Percentiles rank a stretch among this genome's conserved stretches.
These are phyloP conservation scores for Catharus minimus DNA, from an alignment of 2,113 vertebrate species.

Conservation along the genomic window DNA sequence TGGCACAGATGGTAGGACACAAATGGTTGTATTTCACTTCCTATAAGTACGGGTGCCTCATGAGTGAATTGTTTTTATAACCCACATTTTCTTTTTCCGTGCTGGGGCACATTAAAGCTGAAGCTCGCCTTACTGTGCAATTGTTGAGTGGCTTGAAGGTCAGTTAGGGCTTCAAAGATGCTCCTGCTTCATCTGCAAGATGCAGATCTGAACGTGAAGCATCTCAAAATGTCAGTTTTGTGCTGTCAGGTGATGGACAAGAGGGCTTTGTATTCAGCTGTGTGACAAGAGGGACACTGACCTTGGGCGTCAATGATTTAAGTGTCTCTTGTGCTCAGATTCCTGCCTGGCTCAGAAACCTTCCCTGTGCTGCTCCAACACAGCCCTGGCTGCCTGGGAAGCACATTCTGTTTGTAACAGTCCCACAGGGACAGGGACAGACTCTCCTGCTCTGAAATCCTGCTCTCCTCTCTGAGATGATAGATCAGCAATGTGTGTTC, in stretches of 20 bases:
- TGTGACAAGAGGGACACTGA: neutral
- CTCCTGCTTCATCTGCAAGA: constrained; percentile 19
- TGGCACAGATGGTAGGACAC: constrained; percentile 14
- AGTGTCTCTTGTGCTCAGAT: neutral
- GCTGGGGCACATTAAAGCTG: neutral
- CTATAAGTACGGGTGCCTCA: neutral
- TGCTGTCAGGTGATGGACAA: neutral
- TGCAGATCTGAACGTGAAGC: neutral
- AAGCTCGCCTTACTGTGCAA: neutral
- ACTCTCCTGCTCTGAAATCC: neutral
- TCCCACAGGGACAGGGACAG: neutral
- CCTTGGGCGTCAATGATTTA: accelerated
- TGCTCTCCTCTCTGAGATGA: neutral
- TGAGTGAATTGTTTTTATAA: constrained; percentile 10
- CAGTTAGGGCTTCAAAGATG: constrained; percentile 3
- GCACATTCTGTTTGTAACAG: accelerated
- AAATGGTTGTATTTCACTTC: constrained; percentile 29
- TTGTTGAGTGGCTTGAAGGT: constrained; percentile 12
- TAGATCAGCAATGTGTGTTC: neutral
- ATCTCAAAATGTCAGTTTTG: neutral
- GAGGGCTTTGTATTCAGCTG: neutral
- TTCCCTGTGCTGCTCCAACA: neutral
- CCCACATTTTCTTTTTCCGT: neutral
- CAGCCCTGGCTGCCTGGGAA: neutral
- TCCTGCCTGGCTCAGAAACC: neutral